A percentile compares a stretch with the other conserved stretches of the same genome.
These are phyloP conservation scores for Thunnus maccoyii DNA, from an alignment of 2,113 vertebrate genomes.

Conservation along the genomic window DNA sequence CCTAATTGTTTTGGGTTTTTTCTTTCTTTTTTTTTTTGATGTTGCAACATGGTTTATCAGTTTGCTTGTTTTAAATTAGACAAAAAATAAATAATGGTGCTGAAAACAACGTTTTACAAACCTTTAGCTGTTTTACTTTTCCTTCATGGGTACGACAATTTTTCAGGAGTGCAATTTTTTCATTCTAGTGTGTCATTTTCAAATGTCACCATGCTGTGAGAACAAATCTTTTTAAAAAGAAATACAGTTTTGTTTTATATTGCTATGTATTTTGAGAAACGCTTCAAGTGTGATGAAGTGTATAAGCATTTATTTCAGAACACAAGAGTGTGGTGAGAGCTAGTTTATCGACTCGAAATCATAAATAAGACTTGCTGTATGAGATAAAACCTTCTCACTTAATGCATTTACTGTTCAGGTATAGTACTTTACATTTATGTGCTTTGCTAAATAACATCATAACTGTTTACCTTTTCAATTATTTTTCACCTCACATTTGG, in stretches of 20 bases:
- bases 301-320: not conserved
- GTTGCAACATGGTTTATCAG: not conserved
- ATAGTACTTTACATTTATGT: constrained; percentile 13
- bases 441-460: constrained; percentile 21
- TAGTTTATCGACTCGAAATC: not conserved
- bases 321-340: constrained; percentile 3
- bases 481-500: constrained; percentile 15
- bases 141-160: constrained; percentile 27
- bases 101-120: constrained; percentile 38
- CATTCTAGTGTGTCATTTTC: constrained; percentile 31
- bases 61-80: constrained; percentile 28
- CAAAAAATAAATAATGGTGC: constrained; percentile 50
- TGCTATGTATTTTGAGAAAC: constrained; percentile 22
- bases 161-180: constrained; percentile 46
- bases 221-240: not conserved
- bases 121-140: constrained; percentile 19
- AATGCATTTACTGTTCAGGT: constrained; percentile 57
- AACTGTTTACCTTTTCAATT: not conserved
- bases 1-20: not conserved
- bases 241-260: constrained; percentile 19
- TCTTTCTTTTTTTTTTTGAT: not conserved
- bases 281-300: not conserved
- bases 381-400: constrained; percentile 21
- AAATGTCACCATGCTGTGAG: constrained; percentile 41
- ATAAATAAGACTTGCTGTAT: constrained; percentile 5